These are phyloP conservation scores for Acromyrmex heyeri DNA, from an alignment of 1,140 invertebrate species.

Conservation along the genomic window DNA sequence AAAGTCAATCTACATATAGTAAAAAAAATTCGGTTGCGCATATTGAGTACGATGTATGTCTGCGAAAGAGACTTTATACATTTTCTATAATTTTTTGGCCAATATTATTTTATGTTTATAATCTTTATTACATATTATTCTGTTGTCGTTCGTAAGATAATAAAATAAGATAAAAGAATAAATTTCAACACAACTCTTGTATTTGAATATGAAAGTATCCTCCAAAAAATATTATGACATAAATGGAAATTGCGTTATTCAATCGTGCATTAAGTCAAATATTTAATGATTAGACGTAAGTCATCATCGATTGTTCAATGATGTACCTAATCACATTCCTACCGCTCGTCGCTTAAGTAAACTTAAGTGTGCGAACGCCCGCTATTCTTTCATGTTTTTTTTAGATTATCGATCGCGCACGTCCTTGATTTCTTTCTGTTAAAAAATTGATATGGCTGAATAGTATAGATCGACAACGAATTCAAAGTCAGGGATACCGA, in stretches of 20 bases:
- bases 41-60: neutral
- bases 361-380: constrained; percentile 20
- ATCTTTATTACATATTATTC: neutral
- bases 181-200: neutral
- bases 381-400: constrained; percentile 61
- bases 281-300: constrained; percentile 3
- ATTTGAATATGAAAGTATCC: neutral
- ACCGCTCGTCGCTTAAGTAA: neutral
- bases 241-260: neutral
- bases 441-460: constrained; percentile 75
- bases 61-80: neutral
- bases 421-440: constrained; percentile 76
- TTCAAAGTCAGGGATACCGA: constrained; percentile 71
- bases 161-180: neutral
- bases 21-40: neutral
- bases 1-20: neutral
- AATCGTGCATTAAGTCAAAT: neutral
- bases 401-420: constrained; percentile 74
- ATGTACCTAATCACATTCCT: neutral
- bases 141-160: neutral
- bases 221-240: neutral
- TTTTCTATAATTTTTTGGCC: neutral
- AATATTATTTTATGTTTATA: neutral
- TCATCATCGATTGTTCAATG: constrained; percentile 5
- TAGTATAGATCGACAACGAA: constrained; percentile 54